Base-by-base conservation (phyloP, 1,140 invertebrate species). In the Brachystomella parvula region DNA sequence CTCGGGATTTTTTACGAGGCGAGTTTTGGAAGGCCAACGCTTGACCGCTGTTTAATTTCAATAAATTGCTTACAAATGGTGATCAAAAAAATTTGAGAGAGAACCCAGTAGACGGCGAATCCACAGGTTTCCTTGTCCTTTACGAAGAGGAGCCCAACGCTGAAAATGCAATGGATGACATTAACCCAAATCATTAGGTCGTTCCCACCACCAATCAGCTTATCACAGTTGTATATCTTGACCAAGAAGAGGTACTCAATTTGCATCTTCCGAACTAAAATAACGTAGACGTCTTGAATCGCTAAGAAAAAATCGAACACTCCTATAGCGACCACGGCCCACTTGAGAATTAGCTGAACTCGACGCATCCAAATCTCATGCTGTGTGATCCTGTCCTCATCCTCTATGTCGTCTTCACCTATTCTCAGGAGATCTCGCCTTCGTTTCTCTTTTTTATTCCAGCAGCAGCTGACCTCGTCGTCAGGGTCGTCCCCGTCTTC, bases 401-500 rank as follows among this genome's bases (percentile, higher is more conserved):
- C 9, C 24, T 53, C 49, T 53, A 17, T 24, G 21, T 6, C 6
- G 12, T 15, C 12, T 6, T 53, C 49, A 17, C 49, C 49, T 6
- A 53, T 17, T 12, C 24, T 3, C 24, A 6, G 9, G 3, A 9
- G 21, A 6, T 15, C 21, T 9, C 24, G 6, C 21, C 6, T 24
- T 53, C 24, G 12, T 26, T 15, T 53, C 6, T 15, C 9, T 3
- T 53, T 53, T 24, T 26, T 6, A 24, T 26, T 24, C 49, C 24
- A 19, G 49, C 49, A 53, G 24, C 21, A 53, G 24, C 12, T 53
- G 12, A 53, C 3, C 6, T 9, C 49, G 49, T 53, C 49, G 6
- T 53, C 49, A 15, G 49, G 49, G 24, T 53, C 49, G 35, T 39
- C n/a, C n/a, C n/a, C n/a, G n/a, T n/a, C n/a, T n/a, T n/a, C n/a